Conservation (phyloP, 2,888 invertebrate genomes). For the Hyalella azteca region DNA sequence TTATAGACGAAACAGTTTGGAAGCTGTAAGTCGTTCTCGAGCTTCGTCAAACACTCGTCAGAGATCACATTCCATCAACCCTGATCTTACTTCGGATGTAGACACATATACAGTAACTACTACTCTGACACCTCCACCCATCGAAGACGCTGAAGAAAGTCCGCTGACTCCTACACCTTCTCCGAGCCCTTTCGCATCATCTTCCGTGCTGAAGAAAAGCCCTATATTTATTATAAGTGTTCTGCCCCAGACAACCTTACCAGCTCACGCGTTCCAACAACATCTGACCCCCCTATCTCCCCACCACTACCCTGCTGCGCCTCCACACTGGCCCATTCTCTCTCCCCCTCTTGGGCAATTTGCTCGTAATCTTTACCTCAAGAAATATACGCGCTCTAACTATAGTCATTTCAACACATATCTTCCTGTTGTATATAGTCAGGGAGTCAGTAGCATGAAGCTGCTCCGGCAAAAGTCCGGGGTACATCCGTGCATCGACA, state of each 20-base stretch:
- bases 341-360: constrained; percentile 27
- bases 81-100: too few species aligned
- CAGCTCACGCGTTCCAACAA: neutral
- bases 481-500: constrained; percentile 3
- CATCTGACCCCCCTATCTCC: neutral
- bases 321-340: neutral
- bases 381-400: constrained; percentile 7
- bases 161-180: neutral
- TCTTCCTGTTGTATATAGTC: constrained; percentile 26
- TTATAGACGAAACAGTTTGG: too few species aligned
- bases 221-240: constrained; percentile 30
- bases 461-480: neutral
- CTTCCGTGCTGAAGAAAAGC: neutral
- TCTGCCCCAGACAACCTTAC: neutral
- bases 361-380: constrained; percentile 23
- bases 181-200: neutral
- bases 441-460: constrained; percentile 13
- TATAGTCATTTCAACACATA: constrained; percentile 4
- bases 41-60: too few species aligned
- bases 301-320: neutral
- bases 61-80: too few species aligned
- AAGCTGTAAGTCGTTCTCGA: too few species aligned
- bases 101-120: too few species aligned
- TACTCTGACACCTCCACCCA: too few species aligned
- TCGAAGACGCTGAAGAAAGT: too few species aligned